Base-by-base conservation (phyloP, 2,888 invertebrate genomes). In the Epistrophella euchroma region DNA sequence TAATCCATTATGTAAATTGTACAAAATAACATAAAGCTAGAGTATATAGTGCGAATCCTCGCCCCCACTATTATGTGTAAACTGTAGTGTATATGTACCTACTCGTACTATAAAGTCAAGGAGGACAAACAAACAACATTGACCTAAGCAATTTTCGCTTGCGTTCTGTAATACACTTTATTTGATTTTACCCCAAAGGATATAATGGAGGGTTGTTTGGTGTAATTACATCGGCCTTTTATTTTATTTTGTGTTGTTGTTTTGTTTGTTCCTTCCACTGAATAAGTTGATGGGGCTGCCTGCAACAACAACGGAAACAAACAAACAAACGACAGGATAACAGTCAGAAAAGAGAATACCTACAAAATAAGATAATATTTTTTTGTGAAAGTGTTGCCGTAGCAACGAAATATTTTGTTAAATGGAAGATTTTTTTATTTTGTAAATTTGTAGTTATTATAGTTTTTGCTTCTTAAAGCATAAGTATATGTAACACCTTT, bases 1-100 rank as follows among this genome's bases (percentile, higher is more conserved):
- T 83, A 87, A 87, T 87, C 87, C 87, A 87, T 87, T 87, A 87
- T 87, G 87, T 83, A 87, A 87, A 87, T 87, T 87, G 83, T 82
- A 82, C 58, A 78, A 82, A 86, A 81, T 74, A 86, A 74, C 64
- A 82, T 70, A 28, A 62, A 66, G 47, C 43, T 47, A 56, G 73
- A 45, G 35, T 35, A 32, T 28, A 11, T 4, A 58, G 28, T 52
- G 37, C 22, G 22, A 60, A 32, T 77, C 74, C 73, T 64, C 74
- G 17, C 47, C 47, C 47, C 66, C 47, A 47, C 32, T 47, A 47
- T 66, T 66, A 35, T 66, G 17, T 19, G 15, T 22, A 32, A 32
- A 32, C 9, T 40, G 17, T 58, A 32, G 4, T 40, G 17, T 58
- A 37, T n/a, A 58, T 7, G 2, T 37, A 60, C 45, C 1, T 15